These are phyloP conservation scores for Chrysomallon squamiferum DNA, from an alignment of 1,140 invertebrate species.

Conservation along the genomic window DNA sequence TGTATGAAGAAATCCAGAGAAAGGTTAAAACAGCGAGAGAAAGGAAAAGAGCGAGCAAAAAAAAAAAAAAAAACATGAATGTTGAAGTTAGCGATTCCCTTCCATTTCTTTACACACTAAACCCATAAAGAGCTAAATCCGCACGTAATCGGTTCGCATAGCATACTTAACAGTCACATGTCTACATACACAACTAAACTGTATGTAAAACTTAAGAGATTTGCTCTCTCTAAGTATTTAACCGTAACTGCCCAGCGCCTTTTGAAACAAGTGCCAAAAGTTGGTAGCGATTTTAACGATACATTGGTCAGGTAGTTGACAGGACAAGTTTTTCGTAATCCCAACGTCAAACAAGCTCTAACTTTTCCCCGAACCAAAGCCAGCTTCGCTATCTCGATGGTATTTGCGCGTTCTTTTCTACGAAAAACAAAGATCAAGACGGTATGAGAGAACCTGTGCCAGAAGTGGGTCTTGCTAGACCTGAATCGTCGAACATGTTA, in stretches of 20 bases:
- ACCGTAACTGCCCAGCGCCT: background rate
- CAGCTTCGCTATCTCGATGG: background rate
- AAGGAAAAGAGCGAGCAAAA: too few relatives aligned
- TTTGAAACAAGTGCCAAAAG: slow-evolving; percentile 8
- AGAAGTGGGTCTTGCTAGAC: background rate
- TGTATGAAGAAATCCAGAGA: too few relatives aligned
- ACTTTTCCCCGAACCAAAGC: background rate
- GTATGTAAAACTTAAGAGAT: too few relatives aligned
- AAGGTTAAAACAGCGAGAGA: too few relatives aligned
- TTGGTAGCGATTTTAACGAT: background rate
- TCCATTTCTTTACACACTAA: too few relatives aligned
- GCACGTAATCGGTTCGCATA: too few relatives aligned
- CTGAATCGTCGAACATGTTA: background rate
- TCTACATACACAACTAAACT: too few relatives aligned
- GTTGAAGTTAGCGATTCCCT: too few relatives aligned
- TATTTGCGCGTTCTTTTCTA: slow-evolving; percentile 4
- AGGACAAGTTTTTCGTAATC: background rate
- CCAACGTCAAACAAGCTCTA: slow-evolving; percentile 2
- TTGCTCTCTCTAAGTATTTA: background rate
- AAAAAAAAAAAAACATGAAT: too few relatives aligned
- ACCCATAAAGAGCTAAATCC: too few relatives aligned
- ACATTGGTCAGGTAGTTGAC: background rate
- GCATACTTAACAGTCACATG: too few relatives aligned
- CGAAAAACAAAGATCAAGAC: background rate
- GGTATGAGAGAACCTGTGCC: background rate